Evolutionary conservation across 2,113 vertebrate species (phyloP), one percentile per base, ranked within the genome.

Genomic region (Apistogramma diplotaenia): DNA sequence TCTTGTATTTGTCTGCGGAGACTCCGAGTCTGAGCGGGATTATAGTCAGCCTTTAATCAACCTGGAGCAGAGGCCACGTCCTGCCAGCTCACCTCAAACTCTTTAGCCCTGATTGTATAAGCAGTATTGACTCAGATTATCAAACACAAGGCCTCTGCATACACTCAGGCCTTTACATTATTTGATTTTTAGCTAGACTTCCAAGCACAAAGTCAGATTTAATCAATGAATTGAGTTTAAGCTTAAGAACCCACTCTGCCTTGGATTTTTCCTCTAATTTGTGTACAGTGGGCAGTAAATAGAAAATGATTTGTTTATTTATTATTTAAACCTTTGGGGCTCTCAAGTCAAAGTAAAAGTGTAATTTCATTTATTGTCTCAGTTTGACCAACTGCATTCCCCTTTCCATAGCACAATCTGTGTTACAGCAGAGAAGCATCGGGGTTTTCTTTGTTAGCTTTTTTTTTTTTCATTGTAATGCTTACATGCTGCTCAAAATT

Each of bases 11-110:
- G 82, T 85, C 84, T 72, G 4, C 57, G 13, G 82, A 85, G 78
- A 85, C 87, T 57, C 49, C 0, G 55, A 58, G 37, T 51, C 58
- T 51, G 11, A 29, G 27, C 55, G 37, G 65, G 76, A 83, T 85
- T 81, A 84, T 35, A 16, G 19, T 73, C 73, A 2, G 72, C 67
- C 49, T 82, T 88, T 85, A 85, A 92, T 85, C 81, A 88, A 79
- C 49, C 21, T 4, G 59, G 56, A 84, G 73, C 71, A n/a, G 55
- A 74, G 43, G 74, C 65, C 58, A 5, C 15, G 8, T 84, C 65
- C 43, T 21, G 40, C 27, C 55, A 2, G 25, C 51, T 75, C 62
- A 25, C 67, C 73, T 60, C 19, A 40, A 1, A 51, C 59, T 75
- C 60, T 31, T 46, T 13, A 46, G 23, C 51, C 49, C n/a, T 29